These are phyloP conservation scores for Neomonachus schauinslandi DNA, from an alignment of 2,113 vertebrate species.

Conservation along the genomic window DNA sequence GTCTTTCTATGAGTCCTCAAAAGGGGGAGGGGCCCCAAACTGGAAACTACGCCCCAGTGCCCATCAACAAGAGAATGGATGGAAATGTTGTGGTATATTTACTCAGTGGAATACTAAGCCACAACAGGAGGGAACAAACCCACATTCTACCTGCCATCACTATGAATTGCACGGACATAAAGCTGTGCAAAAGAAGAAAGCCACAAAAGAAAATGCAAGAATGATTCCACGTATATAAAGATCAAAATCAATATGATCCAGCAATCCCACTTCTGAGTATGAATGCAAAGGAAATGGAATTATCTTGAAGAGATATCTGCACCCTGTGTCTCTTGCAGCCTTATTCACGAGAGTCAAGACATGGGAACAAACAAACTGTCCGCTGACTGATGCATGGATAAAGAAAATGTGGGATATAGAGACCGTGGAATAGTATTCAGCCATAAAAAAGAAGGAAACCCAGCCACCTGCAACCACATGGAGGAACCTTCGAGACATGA, in stretches of 20 bases:
- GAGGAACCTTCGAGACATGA: not conserved
- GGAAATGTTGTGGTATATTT: not conserved
- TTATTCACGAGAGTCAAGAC: not conserved
- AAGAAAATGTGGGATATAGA: not conserved
- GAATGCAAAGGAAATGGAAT: not conserved
- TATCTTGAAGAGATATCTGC: not conserved
- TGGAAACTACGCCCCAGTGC: not conserved
- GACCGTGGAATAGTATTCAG: not conserved
- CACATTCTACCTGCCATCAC: not conserved
- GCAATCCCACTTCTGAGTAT: not conserved
- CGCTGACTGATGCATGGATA: not conserved
- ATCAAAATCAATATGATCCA: not conserved
- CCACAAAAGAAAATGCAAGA: not conserved
- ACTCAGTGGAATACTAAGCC: not conserved
- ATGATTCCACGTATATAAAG: not conserved
- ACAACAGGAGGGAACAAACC: not conserved
- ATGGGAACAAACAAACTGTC: not conserved
- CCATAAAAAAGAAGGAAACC: not conserved
- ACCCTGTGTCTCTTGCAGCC: not conserved
- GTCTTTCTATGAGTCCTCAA: not conserved
- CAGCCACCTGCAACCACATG: not conserved
- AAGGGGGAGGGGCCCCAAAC: not conserved
- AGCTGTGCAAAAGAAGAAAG: not conserved
- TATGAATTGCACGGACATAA: not conserved
- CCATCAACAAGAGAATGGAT: not conserved